Evolutionary conservation across 2,797 vertebrate species (phyloP).

Genomic region (Sebastiscus albofasciatus): DNA sequence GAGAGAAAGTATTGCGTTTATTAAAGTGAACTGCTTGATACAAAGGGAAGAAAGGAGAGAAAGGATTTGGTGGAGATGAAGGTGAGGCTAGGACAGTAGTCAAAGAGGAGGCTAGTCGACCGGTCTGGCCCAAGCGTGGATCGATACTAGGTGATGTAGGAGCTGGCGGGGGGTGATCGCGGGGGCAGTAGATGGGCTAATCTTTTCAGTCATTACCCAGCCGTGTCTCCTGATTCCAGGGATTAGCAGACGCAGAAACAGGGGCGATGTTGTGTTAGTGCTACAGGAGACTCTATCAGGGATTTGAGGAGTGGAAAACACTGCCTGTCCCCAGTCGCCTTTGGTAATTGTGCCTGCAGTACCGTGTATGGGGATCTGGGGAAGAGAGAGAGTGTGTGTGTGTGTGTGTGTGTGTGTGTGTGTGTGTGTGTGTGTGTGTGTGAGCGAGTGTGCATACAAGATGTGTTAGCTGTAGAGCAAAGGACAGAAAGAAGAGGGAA

Average conservation of each 20-base stretch:
- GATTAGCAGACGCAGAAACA: constrained; percentile 71
- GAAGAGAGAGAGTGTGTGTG: constrained; percentile 6
- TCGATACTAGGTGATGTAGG: constrained; percentile 69
- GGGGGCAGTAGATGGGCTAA: constrained; percentile 57
- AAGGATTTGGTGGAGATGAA: constrained; percentile 31
- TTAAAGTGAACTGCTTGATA: neutral
- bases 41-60: constrained; percentile 10
- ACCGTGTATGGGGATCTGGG: constrained; percentile 18
- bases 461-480: constrained; percentile 9
- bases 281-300: constrained; percentile 63
- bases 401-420: neutral
- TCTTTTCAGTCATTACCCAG: constrained; percentile 75
- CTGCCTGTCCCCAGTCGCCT: constrained; percentile 47
- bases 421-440: neutral
- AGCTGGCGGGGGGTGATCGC: constrained; percentile 32
- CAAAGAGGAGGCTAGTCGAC: constrained; percentile 22
- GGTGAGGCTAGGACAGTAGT: constrained; percentile 25
- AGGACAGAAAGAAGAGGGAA: constrained; percentile 3
- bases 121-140: constrained; percentile 45
- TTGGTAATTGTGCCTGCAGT: constrained; percentile 60
- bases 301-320: constrained; percentile 67
- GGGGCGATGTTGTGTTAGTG: constrained; percentile 71
- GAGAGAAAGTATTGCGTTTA: neutral
- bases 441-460: neutral
- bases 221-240: constrained; percentile 69